A percentile compares a stretch with the other conserved stretches of the same genome.
Evolutionary conservation across 2,888 invertebrate species (phyloP).

Genomic region (Leistus spinibarbis): DNA sequence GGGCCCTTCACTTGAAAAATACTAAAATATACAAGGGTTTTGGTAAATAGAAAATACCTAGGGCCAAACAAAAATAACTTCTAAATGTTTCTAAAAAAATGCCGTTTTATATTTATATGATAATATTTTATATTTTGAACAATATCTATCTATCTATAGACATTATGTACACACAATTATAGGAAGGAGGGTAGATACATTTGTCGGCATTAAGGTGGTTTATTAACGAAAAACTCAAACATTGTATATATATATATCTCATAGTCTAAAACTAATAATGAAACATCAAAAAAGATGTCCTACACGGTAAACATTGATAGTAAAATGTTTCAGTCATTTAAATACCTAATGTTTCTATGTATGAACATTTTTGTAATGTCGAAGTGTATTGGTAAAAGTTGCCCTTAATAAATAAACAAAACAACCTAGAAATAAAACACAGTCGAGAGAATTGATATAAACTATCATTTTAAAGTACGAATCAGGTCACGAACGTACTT

Average conservation of each 20-base stretch:
- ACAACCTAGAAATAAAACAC: not conserved
- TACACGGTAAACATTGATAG: constrained; percentile 2
- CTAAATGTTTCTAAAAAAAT: not conserved
- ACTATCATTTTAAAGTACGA: constrained; percentile 24
- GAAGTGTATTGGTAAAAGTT: not conserved
- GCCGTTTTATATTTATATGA: constrained; percentile 27
- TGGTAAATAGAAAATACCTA: not conserved
- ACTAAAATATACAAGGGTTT: constrained; percentile 30
- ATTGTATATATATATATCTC: not conserved
- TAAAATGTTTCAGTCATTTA: constrained; percentile 27
- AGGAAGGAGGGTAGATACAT: constrained; percentile 35
- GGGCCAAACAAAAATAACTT: constrained; percentile 16
- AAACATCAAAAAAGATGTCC: not conserved
- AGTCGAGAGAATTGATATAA: constrained; percentile 2
- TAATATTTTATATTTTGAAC: constrained; percentile 32
- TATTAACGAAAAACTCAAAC: not conserved
- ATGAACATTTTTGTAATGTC: not conserved
- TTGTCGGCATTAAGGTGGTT: constrained; percentile 18
- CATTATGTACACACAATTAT: constrained; percentile 39
- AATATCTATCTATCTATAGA: constrained; percentile 38
- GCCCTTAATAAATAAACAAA: not conserved
- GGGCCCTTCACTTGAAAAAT: constrained; percentile 34
- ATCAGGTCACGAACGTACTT: constrained; percentile 33
- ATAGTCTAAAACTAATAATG: not conserved
- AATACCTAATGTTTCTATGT: not conserved